A percentile compares a stretch with the other conserved stretches of the same genome.
These are phyloP conservation scores for Melanaphis sacchari DNA, from an alignment of 1,140 invertebrate genomes.

Conservation along the genomic window DNA sequence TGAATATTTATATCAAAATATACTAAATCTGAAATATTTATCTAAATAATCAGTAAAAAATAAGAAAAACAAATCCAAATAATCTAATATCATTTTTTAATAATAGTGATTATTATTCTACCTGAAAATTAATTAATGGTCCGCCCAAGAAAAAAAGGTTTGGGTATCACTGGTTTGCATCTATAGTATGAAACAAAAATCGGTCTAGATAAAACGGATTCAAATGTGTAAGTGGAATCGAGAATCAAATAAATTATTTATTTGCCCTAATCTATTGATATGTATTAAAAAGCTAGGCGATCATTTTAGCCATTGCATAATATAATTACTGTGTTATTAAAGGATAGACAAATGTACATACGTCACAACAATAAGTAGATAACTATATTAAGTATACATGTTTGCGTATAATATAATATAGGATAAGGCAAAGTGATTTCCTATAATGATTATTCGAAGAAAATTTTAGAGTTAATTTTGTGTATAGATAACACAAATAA, in stretches of 20 bases:
- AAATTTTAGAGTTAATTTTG: conserved; percentile 23
- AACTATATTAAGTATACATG: not conserved
- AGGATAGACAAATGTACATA: conserved; percentile 1
- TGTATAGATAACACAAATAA: conserved; percentile 5
- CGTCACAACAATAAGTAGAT: conserved; percentile 7
- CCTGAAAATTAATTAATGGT: no score
- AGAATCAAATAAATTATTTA: not conserved
- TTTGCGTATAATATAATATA: not conserved
- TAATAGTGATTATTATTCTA: no score
- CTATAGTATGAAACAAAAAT: not conserved
- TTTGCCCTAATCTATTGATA: not conserved
- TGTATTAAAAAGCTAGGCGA: not conserved
- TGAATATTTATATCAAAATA: no score
- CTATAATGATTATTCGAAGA: conserved; percentile 39
- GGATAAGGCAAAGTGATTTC: not conserved
- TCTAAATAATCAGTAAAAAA: no score
- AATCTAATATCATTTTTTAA: no score
- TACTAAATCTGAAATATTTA: no score
- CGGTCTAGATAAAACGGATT: not conserved
- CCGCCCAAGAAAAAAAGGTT: no score
- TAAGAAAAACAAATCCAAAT: no score
- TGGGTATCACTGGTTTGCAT: no score
- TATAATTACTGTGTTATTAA: not conserved
- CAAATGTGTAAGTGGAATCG: not conserved
- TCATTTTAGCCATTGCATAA: not conserved